These are phyloP conservation scores for Caenorhabditis brenneri DNA, from an alignment of 1,140 invertebrate species.

Conservation along the genomic window DNA sequence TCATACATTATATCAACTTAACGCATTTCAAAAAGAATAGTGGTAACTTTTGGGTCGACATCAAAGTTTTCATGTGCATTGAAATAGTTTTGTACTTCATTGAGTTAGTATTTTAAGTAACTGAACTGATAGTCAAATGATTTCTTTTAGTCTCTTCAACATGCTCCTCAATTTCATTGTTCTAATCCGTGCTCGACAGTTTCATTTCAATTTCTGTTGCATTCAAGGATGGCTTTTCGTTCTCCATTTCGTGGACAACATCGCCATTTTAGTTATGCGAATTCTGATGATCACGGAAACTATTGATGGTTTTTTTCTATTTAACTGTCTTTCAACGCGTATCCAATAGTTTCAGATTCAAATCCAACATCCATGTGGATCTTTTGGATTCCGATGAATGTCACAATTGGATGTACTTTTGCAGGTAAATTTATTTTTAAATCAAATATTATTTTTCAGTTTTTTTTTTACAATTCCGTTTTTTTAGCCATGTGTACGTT, in stretches of 20 bases:
- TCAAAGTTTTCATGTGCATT: background rate
- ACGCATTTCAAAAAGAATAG: background rate
- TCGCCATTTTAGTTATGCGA: background rate
- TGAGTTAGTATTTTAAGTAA: background rate
- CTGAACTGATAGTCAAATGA: background rate
- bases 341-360: constrained; percentile 8
- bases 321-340: too few species aligned
- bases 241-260: background rate
- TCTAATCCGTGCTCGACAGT: background rate
- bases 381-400: background rate
- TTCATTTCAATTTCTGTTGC: constrained; percentile 16
- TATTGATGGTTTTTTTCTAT: background rate
- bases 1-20: constrained; percentile 2
- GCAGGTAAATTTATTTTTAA: background rate
- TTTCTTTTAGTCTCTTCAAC: background rate
- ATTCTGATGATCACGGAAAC: background rate
- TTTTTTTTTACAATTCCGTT: background rate
- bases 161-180: background rate
- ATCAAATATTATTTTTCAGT: background rate
- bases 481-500: constrained; percentile 1
- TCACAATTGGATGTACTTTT: background rate
- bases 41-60: background rate
- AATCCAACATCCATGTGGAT: background rate
- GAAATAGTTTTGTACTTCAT: background rate
- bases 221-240: constrained; percentile 1